Conservation (phyloP, 30 jellyfish, hydroid and myxozoan species). For the Calvadosia cruxmelitensis region DNA sequence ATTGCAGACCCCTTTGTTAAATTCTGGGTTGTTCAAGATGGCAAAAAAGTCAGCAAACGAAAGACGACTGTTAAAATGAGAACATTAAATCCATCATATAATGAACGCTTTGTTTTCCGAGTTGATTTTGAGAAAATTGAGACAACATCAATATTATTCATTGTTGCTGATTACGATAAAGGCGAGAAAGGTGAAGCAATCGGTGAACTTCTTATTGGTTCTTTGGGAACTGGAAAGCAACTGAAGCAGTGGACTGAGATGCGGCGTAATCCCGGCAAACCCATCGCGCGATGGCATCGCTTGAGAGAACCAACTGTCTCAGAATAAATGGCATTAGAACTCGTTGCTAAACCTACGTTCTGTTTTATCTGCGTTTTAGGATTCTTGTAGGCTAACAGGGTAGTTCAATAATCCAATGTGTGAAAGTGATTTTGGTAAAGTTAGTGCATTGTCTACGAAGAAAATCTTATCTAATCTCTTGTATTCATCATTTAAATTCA, state of each 20-base stretch:
- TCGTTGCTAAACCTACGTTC: no score
- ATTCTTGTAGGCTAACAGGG: no score
- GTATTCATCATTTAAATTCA: no score
- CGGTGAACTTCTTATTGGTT: constrained; percentile 77
- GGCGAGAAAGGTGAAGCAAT: constrained; percentile 98
- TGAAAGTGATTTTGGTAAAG: no score
- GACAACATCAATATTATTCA: constrained; percentile 61
- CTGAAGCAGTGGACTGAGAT: constrained; percentile 76
- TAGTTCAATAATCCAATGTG: no score
- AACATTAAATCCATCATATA: constrained; percentile 80
- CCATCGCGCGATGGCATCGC: constrained; percentile 78
- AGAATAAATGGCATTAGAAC: constrained; percentile 6
- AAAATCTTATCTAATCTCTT: no score
- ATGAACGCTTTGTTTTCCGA: constrained; percentile 71
- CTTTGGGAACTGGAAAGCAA: constrained; percentile 48
- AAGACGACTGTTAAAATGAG: constrained; percentile 86
- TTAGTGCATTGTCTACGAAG: no score
- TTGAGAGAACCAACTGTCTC: constrained; percentile 57
- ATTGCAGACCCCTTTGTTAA: constrained; percentile 74
- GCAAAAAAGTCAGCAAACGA: constrained; percentile 75
- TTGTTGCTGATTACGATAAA: constrained; percentile 86
- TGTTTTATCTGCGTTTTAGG: no score
- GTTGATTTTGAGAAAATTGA: constrained; percentile 78
- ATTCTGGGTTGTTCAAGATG: constrained; percentile 81
- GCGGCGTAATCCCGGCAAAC: constrained; percentile 84